phyloP scores from a whole-genome alignment of 2,888 invertebrate species.

The Melitaea athalia region DNA sequence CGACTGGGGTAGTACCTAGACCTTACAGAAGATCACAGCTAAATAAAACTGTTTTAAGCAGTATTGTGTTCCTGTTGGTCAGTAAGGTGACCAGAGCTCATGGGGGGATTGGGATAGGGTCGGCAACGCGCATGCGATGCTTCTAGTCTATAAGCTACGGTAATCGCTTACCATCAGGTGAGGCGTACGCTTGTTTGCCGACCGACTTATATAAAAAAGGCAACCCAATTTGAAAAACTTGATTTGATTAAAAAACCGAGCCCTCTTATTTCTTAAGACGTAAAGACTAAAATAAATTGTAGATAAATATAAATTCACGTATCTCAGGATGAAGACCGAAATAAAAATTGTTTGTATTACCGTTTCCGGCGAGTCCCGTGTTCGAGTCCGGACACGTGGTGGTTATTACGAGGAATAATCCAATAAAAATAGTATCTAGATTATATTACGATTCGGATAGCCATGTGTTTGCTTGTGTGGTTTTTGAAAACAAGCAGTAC shows the following conservation, averaged over 20 bases:
- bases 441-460: conserved; percentile 58
- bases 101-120: too few relatives aligned
- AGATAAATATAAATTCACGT: conserved; percentile 13
- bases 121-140: too few relatives aligned
- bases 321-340: conserved; percentile 73
- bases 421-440: conserved; percentile 75
- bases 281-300: conserved; percentile 19
- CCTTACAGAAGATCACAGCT: too few relatives aligned
- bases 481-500: conserved; percentile 13
- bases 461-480: conserved; percentile 9
- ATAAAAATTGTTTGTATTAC: conserved; percentile 81
- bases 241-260: background rate
- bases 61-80: too few relatives aligned
- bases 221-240: conserved; percentile 6
- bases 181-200: too few relatives aligned
- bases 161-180: too few relatives aligned
- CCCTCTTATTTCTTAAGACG: conserved; percentile 17
- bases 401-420: conserved; percentile 74
- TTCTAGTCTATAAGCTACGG: too few relatives aligned
- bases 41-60: too few relatives aligned
- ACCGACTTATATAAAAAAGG: too few relatives aligned
- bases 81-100: too few relatives aligned
- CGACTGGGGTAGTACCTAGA: too few relatives aligned
- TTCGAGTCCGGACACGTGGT: conserved; percentile 71
- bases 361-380: conserved; percentile 74